These are phyloP conservation scores for Anguilla japonica DNA, from an alignment of 2,113 vertebrate genomes.

Conservation along the genomic window DNA sequence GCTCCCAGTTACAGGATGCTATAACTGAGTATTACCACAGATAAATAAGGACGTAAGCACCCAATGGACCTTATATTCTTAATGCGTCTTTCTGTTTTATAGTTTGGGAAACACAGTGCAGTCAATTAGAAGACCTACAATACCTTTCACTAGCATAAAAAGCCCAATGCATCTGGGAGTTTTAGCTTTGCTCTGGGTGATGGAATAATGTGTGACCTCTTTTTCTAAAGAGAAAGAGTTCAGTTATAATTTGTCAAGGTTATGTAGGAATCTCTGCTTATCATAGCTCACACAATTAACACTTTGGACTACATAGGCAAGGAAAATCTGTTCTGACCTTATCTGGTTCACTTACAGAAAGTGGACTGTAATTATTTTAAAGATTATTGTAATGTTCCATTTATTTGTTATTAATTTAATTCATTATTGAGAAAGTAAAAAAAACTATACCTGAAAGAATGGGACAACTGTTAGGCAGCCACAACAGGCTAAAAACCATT, in stretches of 20 bases:
- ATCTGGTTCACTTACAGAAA: not conserved
- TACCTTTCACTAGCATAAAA: not conserved
- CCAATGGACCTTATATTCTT: slow-evolving; percentile 1
- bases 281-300: not conserved
- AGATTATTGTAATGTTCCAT: not conserved
- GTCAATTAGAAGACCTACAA: not conserved
- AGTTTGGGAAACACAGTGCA: not conserved
- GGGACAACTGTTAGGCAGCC: not conserved
- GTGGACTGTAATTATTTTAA: not conserved
- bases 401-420: slow-evolving; percentile 22
- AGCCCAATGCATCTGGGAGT: slow-evolving; percentile 6
- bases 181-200: not conserved
- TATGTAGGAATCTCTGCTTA: not conserved
- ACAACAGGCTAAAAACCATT: not conserved
- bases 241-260: not conserved
- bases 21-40: not conserved
- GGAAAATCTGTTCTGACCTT: not conserved
- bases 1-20: slow-evolving; percentile 8
- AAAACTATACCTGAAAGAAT: not conserved
- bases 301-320: not conserved
- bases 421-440: slow-evolving; percentile 1
- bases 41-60: not conserved
- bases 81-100: slow-evolving; percentile 4
- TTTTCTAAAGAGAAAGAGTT: slow-evolving; percentile 10
- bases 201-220: slow-evolving; percentile 9